These are phyloP conservation scores for Spodoptera picta DNA, from an alignment of 2,888 invertebrate genomes.

Conservation along the genomic window DNA sequence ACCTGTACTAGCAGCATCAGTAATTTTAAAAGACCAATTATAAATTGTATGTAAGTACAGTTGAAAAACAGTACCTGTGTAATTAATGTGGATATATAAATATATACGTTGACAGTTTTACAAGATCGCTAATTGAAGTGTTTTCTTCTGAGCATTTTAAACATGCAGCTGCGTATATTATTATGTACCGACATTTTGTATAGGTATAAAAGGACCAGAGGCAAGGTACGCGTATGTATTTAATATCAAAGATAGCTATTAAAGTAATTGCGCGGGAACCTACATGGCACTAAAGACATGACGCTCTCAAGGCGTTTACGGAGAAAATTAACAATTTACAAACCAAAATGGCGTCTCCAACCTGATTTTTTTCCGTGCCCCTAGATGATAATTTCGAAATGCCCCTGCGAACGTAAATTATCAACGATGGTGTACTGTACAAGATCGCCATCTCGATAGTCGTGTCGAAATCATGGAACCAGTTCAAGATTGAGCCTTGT, in stretches of 20 bases:
- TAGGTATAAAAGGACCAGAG: constrained; percentile 34
- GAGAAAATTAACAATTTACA: constrained; percentile 76
- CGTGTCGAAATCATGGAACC: constrained; percentile 66
- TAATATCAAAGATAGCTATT: constrained; percentile 72
- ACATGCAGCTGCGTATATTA: constrained; percentile 47
- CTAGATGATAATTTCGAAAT: constrained; percentile 74
- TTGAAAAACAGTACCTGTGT: too few species aligned
- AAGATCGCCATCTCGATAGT: constrained; percentile 71
- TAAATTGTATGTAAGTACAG: too few species aligned
- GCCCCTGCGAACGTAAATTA: constrained; percentile 78
- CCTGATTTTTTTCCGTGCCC: constrained; percentile 67
- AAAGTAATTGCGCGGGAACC: constrained; percentile 76
- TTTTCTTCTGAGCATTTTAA: constrained; percentile 37
- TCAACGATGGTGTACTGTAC: constrained; percentile 70
- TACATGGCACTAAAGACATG: constrained; percentile 70
- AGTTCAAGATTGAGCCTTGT: constrained; percentile 58
- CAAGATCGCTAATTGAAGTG: constrained; percentile 17
- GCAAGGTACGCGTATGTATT: constrained; percentile 39
- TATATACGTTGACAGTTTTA: too few species aligned
- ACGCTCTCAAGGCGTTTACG: constrained; percentile 64
- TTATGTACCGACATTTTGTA: constrained; percentile 28
- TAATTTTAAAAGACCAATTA: too few species aligned
- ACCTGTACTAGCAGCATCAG: too few species aligned
- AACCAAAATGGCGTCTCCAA: constrained; percentile 70
- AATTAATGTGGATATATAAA: too few species aligned